phyloP scores from a whole-genome alignment of 2,888 invertebrate species.

The Microplitis deprimator region DNA sequence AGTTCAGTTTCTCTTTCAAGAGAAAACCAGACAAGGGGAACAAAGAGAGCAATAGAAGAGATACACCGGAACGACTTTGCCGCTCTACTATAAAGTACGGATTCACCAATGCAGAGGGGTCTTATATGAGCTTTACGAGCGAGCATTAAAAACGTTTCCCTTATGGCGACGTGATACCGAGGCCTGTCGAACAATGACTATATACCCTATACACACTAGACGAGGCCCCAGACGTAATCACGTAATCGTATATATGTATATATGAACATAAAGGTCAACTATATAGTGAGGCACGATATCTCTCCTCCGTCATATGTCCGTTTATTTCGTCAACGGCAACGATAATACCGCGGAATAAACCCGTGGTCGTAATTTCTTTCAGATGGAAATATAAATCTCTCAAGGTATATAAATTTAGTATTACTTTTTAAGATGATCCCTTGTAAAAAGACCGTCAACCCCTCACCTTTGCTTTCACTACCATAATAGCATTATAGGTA shows the following conservation, averaged over 20 bases:
- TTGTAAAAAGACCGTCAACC: neutral
- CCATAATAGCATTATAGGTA: neutral
- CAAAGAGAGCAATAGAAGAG: conserved; percentile 25
- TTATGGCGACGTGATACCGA: conserved; percentile 21
- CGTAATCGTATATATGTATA: conserved; percentile 25
- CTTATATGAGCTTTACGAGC: conserved; percentile 50
- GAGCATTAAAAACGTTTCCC: conserved; percentile 47
- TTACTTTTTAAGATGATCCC: neutral
- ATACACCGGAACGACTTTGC: conserved; percentile 28
- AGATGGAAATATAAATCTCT: neutral
- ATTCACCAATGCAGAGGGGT: conserved; percentile 47
- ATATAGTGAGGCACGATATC: conserved; percentile 1
- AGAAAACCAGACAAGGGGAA: conserved; percentile 27
- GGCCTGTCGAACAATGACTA: conserved; percentile 9
- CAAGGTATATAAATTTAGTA: neutral
- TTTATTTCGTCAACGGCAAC: neutral
- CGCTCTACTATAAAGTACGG: conserved; percentile 36
- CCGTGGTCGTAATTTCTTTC: neutral
- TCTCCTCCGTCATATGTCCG: neutral
- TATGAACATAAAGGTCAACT: conserved; percentile 21
- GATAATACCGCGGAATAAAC: conserved; percentile 15
- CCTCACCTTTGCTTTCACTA: neutral
- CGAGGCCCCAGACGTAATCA: neutral
- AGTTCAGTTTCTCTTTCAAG: conserved; percentile 18
- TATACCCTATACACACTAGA: conserved; percentile 9